Conservation (phyloP, 2,888 invertebrate species). For the Hybos culiciformis region DNA sequence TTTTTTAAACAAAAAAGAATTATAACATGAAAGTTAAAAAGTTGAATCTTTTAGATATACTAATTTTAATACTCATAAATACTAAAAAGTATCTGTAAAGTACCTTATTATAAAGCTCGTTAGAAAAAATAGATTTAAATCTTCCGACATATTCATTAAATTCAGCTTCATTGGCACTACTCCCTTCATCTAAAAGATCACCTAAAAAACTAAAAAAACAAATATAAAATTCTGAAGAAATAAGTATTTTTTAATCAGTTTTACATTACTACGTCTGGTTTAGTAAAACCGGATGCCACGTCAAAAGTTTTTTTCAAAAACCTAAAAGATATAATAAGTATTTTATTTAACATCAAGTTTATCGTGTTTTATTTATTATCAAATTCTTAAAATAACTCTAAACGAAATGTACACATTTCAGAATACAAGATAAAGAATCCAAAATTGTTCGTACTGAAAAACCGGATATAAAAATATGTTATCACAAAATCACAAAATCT, state of each 20-base stretch:
- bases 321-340: constrained; percentile 33
- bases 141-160: constrained; percentile 62
- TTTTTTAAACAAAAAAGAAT: background rate
- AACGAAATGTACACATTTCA: no score
- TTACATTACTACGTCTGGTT: constrained; percentile 74
- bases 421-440: no score
- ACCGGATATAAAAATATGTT: no score
- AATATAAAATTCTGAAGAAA: no score
- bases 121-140: constrained; percentile 46
- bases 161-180: constrained; percentile 53
- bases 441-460: no score
- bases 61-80: background rate
- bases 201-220: constrained; percentile 89
- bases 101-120: constrained; percentile 24
- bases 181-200: constrained; percentile 91
- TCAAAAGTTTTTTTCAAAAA: constrained; percentile 68
- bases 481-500: no score
- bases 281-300: constrained; percentile 51
- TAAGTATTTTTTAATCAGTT: no score
- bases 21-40: background rate
- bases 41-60: background rate
- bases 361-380: no score
- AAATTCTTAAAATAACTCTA: no score
- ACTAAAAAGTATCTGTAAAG: background rate
- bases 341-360: no score